A percentile compares a stretch with the other conserved stretches of the same genome.
phyloP scores from a whole-genome alignment of 2,888 invertebrate genomes.

The Julus scandinavius region DNA sequence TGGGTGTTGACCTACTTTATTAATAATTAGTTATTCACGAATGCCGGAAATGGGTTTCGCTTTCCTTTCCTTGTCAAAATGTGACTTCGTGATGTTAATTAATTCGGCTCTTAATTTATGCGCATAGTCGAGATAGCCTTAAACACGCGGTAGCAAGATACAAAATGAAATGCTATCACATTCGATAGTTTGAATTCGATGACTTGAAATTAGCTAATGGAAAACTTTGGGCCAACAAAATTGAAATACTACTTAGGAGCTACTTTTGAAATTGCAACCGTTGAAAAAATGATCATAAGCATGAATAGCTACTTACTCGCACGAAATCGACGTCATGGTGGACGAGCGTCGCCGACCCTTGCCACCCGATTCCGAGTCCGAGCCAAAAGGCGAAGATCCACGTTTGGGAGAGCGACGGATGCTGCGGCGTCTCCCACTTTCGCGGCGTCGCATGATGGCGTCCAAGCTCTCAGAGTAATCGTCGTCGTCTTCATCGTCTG shows the following conservation, averaged over 20 bases:
- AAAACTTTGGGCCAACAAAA: no score
- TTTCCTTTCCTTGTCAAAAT: not conserved
- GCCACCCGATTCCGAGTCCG: slow-evolving; percentile 64
- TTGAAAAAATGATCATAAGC: not conserved
- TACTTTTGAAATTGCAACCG: not conserved
- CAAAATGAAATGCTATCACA: not conserved
- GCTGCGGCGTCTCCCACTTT: slow-evolving; percentile 74
- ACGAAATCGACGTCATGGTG: slow-evolving; percentile 87
- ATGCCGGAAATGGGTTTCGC: slow-evolving; percentile 12
- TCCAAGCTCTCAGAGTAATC: slow-evolving; percentile 88
- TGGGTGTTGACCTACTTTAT: not conserved
- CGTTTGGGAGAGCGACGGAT: slow-evolving; percentile 72
- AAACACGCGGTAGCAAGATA: not conserved
- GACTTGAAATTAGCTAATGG: no score
- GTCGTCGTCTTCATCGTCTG: slow-evolving; percentile 71
- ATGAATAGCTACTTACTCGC: slow-evolving; percentile 75
- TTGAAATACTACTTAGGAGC: no score
- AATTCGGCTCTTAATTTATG: not conserved
- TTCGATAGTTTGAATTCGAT: not conserved
- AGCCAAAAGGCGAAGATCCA: slow-evolving; percentile 71
- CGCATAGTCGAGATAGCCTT: not conserved
- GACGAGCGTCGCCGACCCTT: slow-evolving; percentile 72
- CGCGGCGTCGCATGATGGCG: slow-evolving; percentile 81
- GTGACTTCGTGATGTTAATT: not conserved
- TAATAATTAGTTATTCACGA: slow-evolving; percentile 19